Percentiles rank a stretch among this genome's conserved stretches.
phyloP scores from a whole-genome alignment of 2,113 vertebrate genomes.

The Poeciliopsis retropinna region DNA sequence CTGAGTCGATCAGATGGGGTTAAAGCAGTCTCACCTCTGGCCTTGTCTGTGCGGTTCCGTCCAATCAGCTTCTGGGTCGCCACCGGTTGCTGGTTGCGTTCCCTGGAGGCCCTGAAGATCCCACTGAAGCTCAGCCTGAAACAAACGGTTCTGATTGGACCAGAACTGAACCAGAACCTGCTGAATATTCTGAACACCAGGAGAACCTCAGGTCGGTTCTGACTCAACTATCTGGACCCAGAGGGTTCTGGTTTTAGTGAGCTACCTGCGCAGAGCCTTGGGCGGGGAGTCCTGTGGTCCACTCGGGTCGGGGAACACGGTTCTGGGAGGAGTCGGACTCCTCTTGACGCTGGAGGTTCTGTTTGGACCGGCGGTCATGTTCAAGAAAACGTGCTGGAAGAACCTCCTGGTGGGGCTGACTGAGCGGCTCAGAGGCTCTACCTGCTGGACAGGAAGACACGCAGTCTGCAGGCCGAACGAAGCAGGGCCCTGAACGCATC shows the following conservation, averaged over 20 bases:
- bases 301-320: slow-evolving; percentile 86
- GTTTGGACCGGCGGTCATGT: slow-evolving; percentile 86
- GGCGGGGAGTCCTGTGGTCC: slow-evolving; percentile 79
- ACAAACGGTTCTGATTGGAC: background rate
- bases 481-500: background rate
- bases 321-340: slow-evolving; percentile 86
- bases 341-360: slow-evolving; percentile 81
- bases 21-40: slow-evolving; percentile 28
- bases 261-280: slow-evolving; percentile 83
- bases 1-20: too few relatives aligned
- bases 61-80: slow-evolving; percentile 90
- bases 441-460: slow-evolving; percentile 68
- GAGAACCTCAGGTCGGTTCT: background rate
- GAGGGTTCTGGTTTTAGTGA: too few relatives aligned
- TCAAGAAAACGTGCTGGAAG: slow-evolving; percentile 85
- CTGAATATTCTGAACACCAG: too few relatives aligned
- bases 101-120: slow-evolving; percentile 91
- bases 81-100: slow-evolving; percentile 73
- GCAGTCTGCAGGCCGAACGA: too few relatives aligned
- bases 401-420: slow-evolving; percentile 87
- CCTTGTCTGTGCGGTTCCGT: slow-evolving; percentile 90
- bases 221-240: slow-evolving; percentile 50
- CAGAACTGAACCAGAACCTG: too few relatives aligned
- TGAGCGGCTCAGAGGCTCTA: slow-evolving; percentile 71
- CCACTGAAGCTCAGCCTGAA: slow-evolving; percentile 91